Conservation (phyloP, 2,113 vertebrate genomes). For the Lanius collurio region DNA sequence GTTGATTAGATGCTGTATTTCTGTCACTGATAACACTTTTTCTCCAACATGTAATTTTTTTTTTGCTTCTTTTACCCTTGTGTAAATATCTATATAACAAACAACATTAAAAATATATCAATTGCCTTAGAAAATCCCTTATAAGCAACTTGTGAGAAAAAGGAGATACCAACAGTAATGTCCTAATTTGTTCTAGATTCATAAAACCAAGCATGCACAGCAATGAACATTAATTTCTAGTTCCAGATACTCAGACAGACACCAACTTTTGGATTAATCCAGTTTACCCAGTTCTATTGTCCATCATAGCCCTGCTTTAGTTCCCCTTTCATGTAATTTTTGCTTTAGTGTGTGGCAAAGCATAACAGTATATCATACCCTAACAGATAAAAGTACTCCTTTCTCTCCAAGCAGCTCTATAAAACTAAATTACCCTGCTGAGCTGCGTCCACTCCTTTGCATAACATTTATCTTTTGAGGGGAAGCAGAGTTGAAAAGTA, state of each 20-base stretch:
- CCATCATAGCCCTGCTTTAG: background rate
- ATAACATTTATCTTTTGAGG: background rate
- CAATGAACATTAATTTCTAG: background rate
- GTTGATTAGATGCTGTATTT: background rate
- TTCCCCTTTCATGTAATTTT: background rate
- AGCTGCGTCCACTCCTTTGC: constrained; percentile 5
- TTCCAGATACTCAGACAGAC: background rate
- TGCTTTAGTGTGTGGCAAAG: background rate
- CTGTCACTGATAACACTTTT: background rate
- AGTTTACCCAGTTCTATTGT: background rate
- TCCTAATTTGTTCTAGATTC: background rate
- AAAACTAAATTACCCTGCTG: constrained; percentile 24
- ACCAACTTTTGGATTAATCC: background rate
- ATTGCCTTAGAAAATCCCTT: background rate
- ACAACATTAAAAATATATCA: background rate
- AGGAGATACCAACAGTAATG: background rate
- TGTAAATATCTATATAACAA: background rate
- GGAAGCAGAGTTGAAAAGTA: constrained; percentile 8
- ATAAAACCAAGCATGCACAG: background rate
- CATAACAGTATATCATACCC: background rate
- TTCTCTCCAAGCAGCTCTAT: constrained; percentile 15
- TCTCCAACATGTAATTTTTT: background rate
- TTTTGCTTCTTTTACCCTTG: background rate
- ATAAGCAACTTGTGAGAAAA: background rate
- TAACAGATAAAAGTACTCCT: background rate